A percentile compares a stretch with the other conserved stretches of the same genome.
phyloP scores from a whole-genome alignment of 2,113 vertebrate species.

The Mustela lutreola region DNA sequence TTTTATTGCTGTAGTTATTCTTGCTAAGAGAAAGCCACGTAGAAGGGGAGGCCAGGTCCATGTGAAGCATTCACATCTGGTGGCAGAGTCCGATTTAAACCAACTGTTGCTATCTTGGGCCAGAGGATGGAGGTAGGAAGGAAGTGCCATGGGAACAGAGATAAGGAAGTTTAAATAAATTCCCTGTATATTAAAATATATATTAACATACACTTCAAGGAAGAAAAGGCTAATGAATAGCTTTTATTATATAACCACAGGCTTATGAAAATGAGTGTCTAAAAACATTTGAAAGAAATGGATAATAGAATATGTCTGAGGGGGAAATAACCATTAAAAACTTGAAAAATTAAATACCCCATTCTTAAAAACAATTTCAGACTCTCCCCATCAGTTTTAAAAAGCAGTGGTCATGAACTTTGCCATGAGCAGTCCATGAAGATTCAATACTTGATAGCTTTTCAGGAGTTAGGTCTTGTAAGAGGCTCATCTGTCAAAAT shows the following conservation, averaged over 20 bases:
- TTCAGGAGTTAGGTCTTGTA: not conserved
- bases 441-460: not conserved
- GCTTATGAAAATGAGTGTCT: not conserved
- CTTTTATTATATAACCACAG: constrained; percentile 9
- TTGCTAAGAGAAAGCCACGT: not conserved
- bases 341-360: not conserved
- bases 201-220: not conserved
- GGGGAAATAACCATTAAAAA: constrained; percentile 20
- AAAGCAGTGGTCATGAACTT: not conserved
- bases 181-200: not conserved
- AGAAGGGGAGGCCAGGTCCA: not conserved
- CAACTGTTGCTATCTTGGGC: not conserved
- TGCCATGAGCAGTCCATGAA: not conserved
- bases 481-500: not conserved
- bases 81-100: not conserved
- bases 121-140: not conserved
- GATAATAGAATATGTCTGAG: not conserved
- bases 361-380: not conserved
- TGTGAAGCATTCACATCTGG: not conserved
- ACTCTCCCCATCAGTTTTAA: not conserved
- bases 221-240: not conserved
- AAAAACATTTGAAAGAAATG: not conserved
- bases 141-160: not conserved
- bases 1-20: not conserved
- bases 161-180: constrained; percentile 43